Base-by-base conservation (phyloP, 2,888 invertebrate genomes). In the Osmoderma eremita region DNA sequence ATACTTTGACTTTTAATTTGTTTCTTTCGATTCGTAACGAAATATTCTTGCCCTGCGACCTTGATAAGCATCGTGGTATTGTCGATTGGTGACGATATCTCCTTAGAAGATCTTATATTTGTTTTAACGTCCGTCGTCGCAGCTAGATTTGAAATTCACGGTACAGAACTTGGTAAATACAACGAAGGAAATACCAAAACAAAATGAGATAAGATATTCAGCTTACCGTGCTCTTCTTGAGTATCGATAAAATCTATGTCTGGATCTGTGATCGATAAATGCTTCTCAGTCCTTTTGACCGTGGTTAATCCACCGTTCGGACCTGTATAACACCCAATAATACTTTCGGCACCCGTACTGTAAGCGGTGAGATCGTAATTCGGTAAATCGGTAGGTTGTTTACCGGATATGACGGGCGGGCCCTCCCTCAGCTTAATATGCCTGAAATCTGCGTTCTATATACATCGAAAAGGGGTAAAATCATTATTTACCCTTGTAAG, bases 271-370 rank as follows among this genome's bases (percentile, higher is more conserved):
- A 88, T 85, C 65, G 88, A 88, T 69, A 91, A 83, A 80, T 90
- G 89, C 71, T 88, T 84, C 75, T 89, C 88, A 54, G 86, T 86
- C 53, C 88, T 83, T 79, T 89, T 89, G 20, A 93, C 90, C 53
- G 90, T 88, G 0, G 91, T 90, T 2, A 95, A 84, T 0, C 95
- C 95, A 67, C 89, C 90, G 74, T 91, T 90, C 0, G 95, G 95
- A 6, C 95, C 95, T 0, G 94, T 91, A 76, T 89, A 89, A 63
- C 93, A 90, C 8, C 91, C 90, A 65, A 90, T 84, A 61, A 92
- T 84, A 56, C 87, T 85, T 63, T 84, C 83, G 24, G 84, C 78
- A 13, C 88, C 86, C 38, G 82, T 83, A 42, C 83, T 80, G 75
- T 86, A 86, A 18, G 78, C 73, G 10, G 83, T 86, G 54, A 90